Percentiles rank a stretch among this genome's conserved stretches.
These are phyloP conservation scores for Petaurus breviceps DNA, from an alignment of 2,113 vertebrate genomes.

Conservation along the genomic window DNA sequence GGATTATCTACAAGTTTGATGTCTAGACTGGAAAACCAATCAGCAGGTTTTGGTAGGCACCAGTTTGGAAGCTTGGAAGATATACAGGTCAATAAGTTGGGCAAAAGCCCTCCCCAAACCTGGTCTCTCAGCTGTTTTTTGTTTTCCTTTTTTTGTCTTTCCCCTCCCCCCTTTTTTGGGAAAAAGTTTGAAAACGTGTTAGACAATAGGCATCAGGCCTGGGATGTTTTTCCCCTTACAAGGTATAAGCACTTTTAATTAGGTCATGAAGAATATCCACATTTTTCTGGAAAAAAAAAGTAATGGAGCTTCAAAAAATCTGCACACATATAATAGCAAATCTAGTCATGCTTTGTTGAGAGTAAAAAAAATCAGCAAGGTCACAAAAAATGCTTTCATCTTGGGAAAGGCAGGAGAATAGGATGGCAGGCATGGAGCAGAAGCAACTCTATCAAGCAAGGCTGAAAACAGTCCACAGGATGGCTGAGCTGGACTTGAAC, in stretches of 20 bases:
- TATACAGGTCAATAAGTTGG: background rate
- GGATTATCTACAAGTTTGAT: accelerated
- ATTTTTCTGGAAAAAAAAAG: background rate
- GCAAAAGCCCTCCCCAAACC: background rate
- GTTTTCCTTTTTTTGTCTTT: background rate
- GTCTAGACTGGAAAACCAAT: background rate
- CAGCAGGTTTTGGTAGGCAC: background rate
- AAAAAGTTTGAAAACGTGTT: constrained; percentile 8
- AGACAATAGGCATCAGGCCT: background rate
- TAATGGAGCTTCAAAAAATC: background rate
- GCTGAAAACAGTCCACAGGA: background rate
- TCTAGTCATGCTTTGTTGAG: background rate
- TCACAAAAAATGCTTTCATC: background rate
- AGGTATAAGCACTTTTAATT: background rate
- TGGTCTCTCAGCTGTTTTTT: background rate
- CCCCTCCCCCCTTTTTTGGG: background rate
- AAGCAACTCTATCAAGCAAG: background rate
- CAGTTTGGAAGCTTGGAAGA: background rate
- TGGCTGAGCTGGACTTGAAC: background rate
- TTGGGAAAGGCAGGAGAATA: background rate
- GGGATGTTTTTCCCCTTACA: background rate
- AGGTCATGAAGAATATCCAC: background rate
- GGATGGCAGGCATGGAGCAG: background rate
- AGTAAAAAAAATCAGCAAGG: background rate
- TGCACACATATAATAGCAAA: background rate